Conservation (phyloP, 2,113 vertebrate genomes). For the Eonycteris spelaea region DNA sequence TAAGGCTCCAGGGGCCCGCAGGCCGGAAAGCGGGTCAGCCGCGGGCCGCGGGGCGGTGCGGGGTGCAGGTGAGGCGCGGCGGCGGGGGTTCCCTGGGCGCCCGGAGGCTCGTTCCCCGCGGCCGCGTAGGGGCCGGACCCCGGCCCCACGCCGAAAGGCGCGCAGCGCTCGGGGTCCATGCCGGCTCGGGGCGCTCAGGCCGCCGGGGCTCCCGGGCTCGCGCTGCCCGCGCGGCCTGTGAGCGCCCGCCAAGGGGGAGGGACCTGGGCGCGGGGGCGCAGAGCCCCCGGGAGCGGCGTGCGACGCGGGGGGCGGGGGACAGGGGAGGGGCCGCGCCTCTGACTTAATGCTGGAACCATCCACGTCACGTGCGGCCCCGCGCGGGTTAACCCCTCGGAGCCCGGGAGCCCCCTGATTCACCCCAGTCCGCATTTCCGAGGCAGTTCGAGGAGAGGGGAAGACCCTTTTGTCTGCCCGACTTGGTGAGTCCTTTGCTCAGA, state of each 20-base stretch:
- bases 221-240: conserved; percentile 60
- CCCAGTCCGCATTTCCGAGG: not conserved
- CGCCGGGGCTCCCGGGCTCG: conserved; percentile 56
- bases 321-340: conserved; percentile 51
- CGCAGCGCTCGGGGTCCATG: conserved; percentile 88
- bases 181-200: conserved; percentile 67
- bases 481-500: not conserved
- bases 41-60: conserved; percentile 66
- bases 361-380: conserved; percentile 74
- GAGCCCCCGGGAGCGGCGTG: conserved; percentile 71
- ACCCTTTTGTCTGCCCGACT: conserved; percentile 20
- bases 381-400: conserved; percentile 73
- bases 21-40: conserved; percentile 62
- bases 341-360: conserved; percentile 75
- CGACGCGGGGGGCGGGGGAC: conserved; percentile 56
- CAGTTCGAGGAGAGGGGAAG: not conserved
- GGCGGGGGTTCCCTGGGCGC: conserved; percentile 69
- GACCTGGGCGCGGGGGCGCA: conserved; percentile 73
- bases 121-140: conserved; percentile 57
- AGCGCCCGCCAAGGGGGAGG: conserved; percentile 70
- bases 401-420: conserved; percentile 59
- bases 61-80: conserved; percentile 78
- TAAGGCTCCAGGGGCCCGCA: conserved; percentile 72
- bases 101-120: conserved; percentile 70
- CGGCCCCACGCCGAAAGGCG: conserved; percentile 83